Evolutionary conservation across 2,888 invertebrate genomes (phyloP).

Genomic region (Camptogramma bilineatum): DNA sequence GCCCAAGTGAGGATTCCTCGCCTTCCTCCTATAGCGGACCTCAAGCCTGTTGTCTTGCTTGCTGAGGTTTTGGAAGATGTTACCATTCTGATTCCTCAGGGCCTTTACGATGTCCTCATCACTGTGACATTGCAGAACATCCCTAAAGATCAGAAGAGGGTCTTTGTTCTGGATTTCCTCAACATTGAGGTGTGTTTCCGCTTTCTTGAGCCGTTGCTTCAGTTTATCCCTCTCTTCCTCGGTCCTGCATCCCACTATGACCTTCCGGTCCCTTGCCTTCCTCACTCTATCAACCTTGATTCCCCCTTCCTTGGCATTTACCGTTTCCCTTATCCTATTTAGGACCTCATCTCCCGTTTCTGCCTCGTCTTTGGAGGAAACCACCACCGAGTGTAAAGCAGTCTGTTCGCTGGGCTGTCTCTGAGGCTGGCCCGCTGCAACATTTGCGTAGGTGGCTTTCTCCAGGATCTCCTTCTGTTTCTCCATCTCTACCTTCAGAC

Average conservation of each 20-base stretch:
- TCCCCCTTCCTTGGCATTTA: conserved; percentile 23
- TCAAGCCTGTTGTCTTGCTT: neutral
- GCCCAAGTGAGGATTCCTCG: neutral
- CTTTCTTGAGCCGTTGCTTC: neutral
- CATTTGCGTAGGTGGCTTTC: neutral
- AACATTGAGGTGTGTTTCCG: neutral
- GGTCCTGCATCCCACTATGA: conserved; percentile 15
- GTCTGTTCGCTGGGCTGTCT: neutral
- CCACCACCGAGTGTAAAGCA: neutral
- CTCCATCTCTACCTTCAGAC: neutral
- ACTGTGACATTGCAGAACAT: conserved; percentile 2
- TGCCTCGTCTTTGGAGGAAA: neutral
- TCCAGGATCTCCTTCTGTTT: neutral
- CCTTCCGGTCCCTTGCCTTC: conserved; percentile 24
- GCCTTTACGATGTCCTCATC: conserved; percentile 19
- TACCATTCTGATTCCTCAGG: conserved; percentile 10
- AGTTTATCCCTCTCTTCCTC: conserved; percentile 13
- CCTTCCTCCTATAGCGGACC: neutral
- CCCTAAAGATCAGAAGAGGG: neutral
- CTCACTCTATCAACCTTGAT: conserved; percentile 11
- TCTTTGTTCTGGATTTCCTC: no score
- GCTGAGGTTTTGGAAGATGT: neutral
- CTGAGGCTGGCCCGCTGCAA: neutral
- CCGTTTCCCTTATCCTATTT: conserved; percentile 8
- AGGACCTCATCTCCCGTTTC: neutral